phyloP scores from a whole-genome alignment of 2,113 vertebrate species.

The Athene cunicularia region DNA sequence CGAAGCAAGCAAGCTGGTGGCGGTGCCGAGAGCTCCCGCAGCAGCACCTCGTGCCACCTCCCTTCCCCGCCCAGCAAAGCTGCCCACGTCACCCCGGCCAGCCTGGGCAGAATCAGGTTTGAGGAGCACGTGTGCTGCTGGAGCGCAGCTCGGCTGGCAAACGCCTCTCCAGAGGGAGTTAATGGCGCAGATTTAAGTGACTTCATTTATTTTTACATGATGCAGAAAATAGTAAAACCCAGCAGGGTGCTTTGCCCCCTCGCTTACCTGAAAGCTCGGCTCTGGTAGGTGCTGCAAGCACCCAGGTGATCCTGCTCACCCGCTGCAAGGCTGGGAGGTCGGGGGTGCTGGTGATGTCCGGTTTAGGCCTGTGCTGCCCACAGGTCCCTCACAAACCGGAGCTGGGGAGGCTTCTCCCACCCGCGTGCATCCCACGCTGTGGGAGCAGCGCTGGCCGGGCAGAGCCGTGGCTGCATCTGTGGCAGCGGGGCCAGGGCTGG shows the following conservation, averaged over 20 bases:
- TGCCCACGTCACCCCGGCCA: not conserved
- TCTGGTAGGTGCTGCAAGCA: not conserved
- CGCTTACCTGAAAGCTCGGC: rapidly evolving
- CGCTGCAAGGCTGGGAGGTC: rapidly evolving
- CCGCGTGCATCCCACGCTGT: not conserved
- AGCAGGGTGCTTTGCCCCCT: rapidly evolving
- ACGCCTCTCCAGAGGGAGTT: not conserved
- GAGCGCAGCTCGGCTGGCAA: not conserved
- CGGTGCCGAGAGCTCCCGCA: rapidly evolving
- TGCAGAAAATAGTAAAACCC: not conserved
- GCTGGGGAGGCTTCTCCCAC: not conserved
- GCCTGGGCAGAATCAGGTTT: not conserved
- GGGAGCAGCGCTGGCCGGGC: rapidly evolving
- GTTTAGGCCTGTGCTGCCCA: not conserved
- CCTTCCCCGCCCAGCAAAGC: not conserved
- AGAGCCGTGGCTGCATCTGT: rapidly evolving
- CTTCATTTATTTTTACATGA: not conserved
- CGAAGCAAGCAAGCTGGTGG: not conserved
- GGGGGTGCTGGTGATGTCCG: not conserved
- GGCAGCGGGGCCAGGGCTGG: not conserved
- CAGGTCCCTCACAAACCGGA: not conserved
- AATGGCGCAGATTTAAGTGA: not conserved
- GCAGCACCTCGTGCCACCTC: not conserved
- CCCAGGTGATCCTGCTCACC: rapidly evolving
- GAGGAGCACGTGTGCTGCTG: rapidly evolving